These are phyloP conservation scores for Dendrophyllia cribrosa DNA, from an alignment of 64 coral and sea anemone genomes.

Conservation along the genomic window DNA sequence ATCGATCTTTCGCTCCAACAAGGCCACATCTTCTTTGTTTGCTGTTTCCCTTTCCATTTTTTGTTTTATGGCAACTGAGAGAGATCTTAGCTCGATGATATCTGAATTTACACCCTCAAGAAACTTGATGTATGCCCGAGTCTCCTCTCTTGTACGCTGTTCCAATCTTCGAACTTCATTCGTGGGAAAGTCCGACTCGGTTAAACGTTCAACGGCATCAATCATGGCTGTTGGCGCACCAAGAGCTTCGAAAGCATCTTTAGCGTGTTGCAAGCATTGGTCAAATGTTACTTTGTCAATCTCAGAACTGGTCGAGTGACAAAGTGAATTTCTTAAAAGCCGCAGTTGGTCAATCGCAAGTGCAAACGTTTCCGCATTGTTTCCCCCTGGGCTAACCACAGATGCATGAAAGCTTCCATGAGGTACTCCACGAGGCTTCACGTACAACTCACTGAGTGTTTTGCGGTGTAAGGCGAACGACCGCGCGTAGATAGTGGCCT, in stretches of 20 bases:
- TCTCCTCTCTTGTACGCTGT: neutral
- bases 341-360: conserved; percentile 27
- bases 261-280: neutral
- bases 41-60: neutral
- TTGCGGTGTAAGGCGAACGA: neutral
- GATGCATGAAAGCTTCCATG: conserved; percentile 1
- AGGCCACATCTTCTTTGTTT: neutral
- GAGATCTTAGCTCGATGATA: neutral
- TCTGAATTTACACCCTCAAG: neutral
- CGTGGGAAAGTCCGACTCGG: conserved; percentile 15
- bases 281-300: neutral
- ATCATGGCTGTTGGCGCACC: neutral
- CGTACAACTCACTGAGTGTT: neutral
- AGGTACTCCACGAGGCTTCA: neutral
- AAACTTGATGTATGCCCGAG: neutral
- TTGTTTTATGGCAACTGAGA: no score
- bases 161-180: neutral
- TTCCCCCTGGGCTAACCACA: neutral
- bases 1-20: neutral
- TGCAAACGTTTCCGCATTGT: neutral
- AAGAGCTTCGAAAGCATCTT: conserved; percentile 14
- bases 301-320: neutral
- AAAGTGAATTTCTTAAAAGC: neutral
- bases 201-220: conserved; percentile 2
- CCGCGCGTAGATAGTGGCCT: conserved; percentile 4